Conservation (phyloP, 2,797 vertebrate genomes). For the Clarias platycephalus region DNA sequence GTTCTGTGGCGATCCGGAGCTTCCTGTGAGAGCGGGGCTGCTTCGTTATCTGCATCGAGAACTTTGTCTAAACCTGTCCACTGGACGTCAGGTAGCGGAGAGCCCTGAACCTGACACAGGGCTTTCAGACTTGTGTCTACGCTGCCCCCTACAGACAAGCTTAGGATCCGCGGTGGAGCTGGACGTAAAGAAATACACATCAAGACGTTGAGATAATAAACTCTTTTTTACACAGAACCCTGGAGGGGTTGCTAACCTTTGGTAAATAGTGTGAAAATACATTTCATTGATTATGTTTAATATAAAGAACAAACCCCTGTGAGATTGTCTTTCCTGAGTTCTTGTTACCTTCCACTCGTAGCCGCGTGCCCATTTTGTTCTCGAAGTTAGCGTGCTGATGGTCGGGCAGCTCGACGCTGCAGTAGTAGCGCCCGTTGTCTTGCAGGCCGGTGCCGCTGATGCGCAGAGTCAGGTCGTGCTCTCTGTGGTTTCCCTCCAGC, state of each 20-base stretch:
- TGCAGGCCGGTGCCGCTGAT: slow-evolving; percentile 80
- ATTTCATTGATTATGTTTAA: too few relatives aligned
- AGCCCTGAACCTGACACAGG: slow-evolving; percentile 83
- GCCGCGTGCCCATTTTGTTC: slow-evolving; percentile 83
- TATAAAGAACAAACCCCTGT: not conserved
- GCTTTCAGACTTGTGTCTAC: slow-evolving; percentile 73
- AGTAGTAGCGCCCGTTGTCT: slow-evolving; percentile 87
- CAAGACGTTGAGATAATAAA: not conserved
- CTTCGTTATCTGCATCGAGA: slow-evolving; percentile 55
- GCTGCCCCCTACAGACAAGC: slow-evolving; percentile 77
- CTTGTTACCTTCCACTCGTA: slow-evolving; percentile 80
- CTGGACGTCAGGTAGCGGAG: slow-evolving; percentile 79
- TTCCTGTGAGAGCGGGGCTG: slow-evolving; percentile 50
- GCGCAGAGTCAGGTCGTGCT: slow-evolving; percentile 88
- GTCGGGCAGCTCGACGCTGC: slow-evolving; percentile 83
- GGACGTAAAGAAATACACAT: slow-evolving; percentile 6
- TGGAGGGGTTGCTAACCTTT: not conserved
- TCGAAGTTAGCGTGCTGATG: slow-evolving; percentile 81
- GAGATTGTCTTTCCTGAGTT: not conserved
- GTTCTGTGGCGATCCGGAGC: slow-evolving; percentile 63
- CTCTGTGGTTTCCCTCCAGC: slow-evolving; percentile 84
- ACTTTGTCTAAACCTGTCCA: slow-evolving; percentile 75
- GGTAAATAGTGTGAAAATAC: too few relatives aligned
- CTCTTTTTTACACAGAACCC: not conserved
- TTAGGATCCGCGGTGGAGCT: slow-evolving; percentile 85